Evolutionary conservation across 2,888 invertebrate species (phyloP), one percentile per base, ranked within the genome.

Genomic region (Priocnemis perturbator): DNA sequence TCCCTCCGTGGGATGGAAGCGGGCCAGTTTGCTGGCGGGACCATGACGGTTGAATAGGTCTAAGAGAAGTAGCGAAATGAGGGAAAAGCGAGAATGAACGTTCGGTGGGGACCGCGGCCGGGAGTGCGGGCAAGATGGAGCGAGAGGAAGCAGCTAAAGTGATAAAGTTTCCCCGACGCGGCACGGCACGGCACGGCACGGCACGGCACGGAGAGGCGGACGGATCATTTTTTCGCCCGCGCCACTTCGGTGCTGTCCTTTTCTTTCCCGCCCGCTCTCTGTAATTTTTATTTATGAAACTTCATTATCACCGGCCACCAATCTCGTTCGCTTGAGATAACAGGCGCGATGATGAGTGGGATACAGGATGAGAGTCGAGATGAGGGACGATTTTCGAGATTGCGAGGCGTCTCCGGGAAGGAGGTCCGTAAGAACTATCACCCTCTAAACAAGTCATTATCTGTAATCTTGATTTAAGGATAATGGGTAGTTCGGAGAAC

Each of bases 141-240:
- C 45, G 64, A 72, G 59, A 62, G 69, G 68, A 73, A 69, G 48
- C 70, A 65, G 68, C 69, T 73, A 76, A 82, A 81, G 83, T 84
- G 85, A 85, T 83, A 83, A 85, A 85, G 80, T 84, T 85, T 77
- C 64, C 71, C 56, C 68, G 65, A n/a, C n/a, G n/a, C n/a, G n/a
- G n/a, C n/a, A n/a, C n/a, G n/a, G n/a, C n/a, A n/a, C n/a, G n/a
- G n/a, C n/a, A n/a, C n/a, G n/a, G n/a, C n/a, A n/a, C n/a, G n/a
- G n/a, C n/a, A n/a, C n/a, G n/a, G n/a, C n/a, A n/a, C n/a, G n/a
- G n/a, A n/a, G n/a, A n/a, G n/a, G 66, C 45, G 59, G 67, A 68
- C 76, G 69, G 74, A 73, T n/a, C 74, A 70, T 74, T 74, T 74
- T 80, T 77, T 74, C 61, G n/a, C 48, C 14, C 37, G 11, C 11